Evolutionary conservation across 2,113 vertebrate species (phyloP).

Genomic region (Acrocephalus kingi): DNA sequence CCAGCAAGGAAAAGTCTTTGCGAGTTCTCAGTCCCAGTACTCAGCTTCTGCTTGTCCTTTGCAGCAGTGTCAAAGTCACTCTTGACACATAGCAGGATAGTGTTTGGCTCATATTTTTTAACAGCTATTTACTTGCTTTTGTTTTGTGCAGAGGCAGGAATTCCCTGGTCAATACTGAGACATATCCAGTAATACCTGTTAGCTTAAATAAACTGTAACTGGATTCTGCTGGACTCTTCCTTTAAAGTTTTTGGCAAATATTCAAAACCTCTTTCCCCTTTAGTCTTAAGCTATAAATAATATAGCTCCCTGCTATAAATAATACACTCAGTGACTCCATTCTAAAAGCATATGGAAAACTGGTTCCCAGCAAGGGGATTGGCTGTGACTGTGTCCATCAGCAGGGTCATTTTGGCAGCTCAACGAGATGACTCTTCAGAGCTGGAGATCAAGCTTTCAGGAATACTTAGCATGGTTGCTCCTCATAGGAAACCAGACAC

Average conservation of each 20-base stretch:
- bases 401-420: not conserved
- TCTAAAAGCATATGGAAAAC: not conserved
- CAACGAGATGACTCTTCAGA: not conserved
- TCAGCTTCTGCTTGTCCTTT: not conserved
- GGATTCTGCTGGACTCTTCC: not conserved
- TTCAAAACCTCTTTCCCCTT: not conserved
- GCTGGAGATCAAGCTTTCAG: not conserved
- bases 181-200: not conserved
- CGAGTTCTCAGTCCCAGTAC: not conserved
- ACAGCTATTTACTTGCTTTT: not conserved
- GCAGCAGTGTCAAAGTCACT: not conserved
- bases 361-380: not conserved
- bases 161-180: not conserved
- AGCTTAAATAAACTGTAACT: not conserved
- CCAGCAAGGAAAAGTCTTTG: not conserved
- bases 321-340: not conserved
- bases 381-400: not conserved
- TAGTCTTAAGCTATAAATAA: not conserved
- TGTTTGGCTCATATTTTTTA: not conserved
- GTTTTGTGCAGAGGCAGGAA: not conserved
- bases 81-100: not conserved
- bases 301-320: not conserved
- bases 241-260: not conserved
- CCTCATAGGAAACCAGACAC: constrained; percentile 42
- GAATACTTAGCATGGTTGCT: not conserved